Percentiles rank a stretch among this genome's conserved stretches.
These are phyloP conservation scores for Bilobella aurantiaca DNA, from an alignment of 1,140 invertebrate genomes.

Conservation along the genomic window DNA sequence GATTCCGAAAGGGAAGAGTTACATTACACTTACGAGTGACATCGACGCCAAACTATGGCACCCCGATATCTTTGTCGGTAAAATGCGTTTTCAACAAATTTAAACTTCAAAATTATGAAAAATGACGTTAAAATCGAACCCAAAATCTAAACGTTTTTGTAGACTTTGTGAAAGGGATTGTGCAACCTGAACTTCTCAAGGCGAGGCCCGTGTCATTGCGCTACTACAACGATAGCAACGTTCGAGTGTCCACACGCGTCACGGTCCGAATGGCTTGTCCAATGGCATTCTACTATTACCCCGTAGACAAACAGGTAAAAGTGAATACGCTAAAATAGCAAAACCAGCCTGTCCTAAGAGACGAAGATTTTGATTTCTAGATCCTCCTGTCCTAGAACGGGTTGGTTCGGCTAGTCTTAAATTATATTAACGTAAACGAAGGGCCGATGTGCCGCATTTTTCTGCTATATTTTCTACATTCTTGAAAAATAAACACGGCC, in stretches of 20 bases:
- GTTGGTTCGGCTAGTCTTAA: too few relatives aligned
- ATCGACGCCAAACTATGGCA: not conserved
- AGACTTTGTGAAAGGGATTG: not conserved
- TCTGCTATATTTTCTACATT: too few relatives aligned
- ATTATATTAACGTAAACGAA: too few relatives aligned
- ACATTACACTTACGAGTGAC: not conserved
- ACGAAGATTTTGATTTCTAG: too few relatives aligned
- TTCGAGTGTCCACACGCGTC: not conserved
- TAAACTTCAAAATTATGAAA: too few relatives aligned
- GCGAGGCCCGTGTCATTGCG: not conserved
- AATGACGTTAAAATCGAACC: not conserved
- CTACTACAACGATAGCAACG: not conserved
- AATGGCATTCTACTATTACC: not conserved
- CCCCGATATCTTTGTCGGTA: not conserved
- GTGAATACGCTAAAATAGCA: too few relatives aligned
- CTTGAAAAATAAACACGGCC: too few relatives aligned
- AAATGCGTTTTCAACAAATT: too few relatives aligned
- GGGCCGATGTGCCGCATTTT: too few relatives aligned
- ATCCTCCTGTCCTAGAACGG: too few relatives aligned
- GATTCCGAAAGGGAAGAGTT: not conserved
- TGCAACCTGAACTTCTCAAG: not conserved
- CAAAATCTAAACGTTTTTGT: not conserved
- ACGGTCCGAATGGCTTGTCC: not conserved
- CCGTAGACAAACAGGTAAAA: not conserved
- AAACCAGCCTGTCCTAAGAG: not conserved